Percentiles rank a stretch among this genome's conserved stretches.
Evolutionary conservation across 2,888 invertebrate genomes (phyloP).

Genomic region (Lochmaea crataegi): DNA sequence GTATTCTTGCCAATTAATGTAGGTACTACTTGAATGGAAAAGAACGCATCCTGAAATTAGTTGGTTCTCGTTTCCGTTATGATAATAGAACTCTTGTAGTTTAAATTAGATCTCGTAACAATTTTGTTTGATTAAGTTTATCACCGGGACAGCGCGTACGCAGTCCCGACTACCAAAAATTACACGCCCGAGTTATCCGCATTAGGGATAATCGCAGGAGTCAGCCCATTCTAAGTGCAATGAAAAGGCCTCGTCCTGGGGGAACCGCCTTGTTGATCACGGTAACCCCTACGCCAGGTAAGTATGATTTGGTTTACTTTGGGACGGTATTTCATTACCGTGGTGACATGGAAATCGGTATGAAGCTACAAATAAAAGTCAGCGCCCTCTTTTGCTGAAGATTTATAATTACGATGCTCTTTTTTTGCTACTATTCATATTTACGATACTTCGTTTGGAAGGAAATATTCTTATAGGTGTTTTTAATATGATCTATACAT

Average conservation of each 20-base stretch:
- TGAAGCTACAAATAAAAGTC: neutral
- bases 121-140: neutral
- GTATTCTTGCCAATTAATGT: no score
- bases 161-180: conserved; percentile 77
- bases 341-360: neutral
- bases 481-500: no score
- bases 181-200: conserved; percentile 78
- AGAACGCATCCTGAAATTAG: no score
- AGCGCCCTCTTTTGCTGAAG: neutral
- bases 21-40: no score
- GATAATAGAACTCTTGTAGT: no score
- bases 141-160: conserved; percentile 71
- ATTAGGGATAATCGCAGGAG: conserved; percentile 81
- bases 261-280: conserved; percentile 77
- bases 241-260: conserved; percentile 76
- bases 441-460: no score
- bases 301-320: conserved; percentile 51
- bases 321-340: neutral
- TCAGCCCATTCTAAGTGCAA: conserved; percentile 78
- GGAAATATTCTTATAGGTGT: no score
- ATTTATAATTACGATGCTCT: no score
- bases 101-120: no score
- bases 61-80: no score
- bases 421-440: no score
- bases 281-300: conserved; percentile 71